Evolutionary conservation across 1,140 invertebrate species (phyloP), one percentile per base, ranked within the genome.

Genomic region (Diorhabda carinulata): DNA sequence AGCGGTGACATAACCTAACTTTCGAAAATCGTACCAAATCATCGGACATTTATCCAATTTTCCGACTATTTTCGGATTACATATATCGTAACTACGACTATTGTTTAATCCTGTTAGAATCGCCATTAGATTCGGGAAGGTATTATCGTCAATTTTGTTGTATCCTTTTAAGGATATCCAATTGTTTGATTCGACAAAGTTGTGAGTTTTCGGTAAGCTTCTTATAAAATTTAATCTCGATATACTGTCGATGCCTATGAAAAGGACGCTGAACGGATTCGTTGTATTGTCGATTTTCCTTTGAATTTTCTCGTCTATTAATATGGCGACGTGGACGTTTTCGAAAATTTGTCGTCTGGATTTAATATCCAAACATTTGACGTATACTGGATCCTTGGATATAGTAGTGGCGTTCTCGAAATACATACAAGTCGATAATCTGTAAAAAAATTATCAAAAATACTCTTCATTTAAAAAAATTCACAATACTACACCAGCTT

Each of bases 81-180:
- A 90, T 73, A 81, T 77, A n/a, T 79, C 66, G 71, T 83, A 80
- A 9, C 84, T 81, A 70, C 82, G 80, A 6, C 75, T 72, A 61
- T 81, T 75, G 77, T 81, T 87, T 8, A 61, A 69, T 40, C 70
- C 92, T 3, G 88, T 90, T 43, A 94, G 81, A 5, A 91, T 80
- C 0, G 92, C 89, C 85, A 94, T 90, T 40, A 94, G 77, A 80
- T 95, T 95, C 0, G 92, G 91, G 78, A 91, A 93, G 1, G 91
- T 93, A 71, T 94, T 93, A 73, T 92, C 91, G 2, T 86, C 91
- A 72, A 88, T 84, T 80, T 90, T 90, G 65, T 86, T 88, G 75
- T 88, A 90, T 0, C 89, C 89, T 47, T 82, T 78, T 8, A 89
- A 77, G 41, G 83, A 81, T 5, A 86, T 70, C 78, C 86, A 89